phyloP scores from a whole-genome alignment of 2,113 vertebrate species.

The Proterorhinus semilunaris region DNA sequence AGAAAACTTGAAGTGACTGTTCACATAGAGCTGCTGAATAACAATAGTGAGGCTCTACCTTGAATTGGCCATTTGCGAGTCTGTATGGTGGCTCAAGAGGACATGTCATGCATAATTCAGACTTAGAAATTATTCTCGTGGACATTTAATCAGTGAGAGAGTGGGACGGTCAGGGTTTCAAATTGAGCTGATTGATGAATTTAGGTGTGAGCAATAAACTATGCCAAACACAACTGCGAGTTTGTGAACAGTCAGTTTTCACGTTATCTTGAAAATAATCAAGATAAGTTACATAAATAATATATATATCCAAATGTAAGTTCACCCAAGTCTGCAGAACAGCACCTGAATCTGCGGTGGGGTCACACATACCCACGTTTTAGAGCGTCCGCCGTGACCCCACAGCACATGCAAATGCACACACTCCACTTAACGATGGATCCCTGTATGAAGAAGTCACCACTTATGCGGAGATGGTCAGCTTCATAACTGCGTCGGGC shows the following conservation, averaged over 20 bases:
- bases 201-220: not conserved
- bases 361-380: not conserved
- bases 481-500: not conserved
- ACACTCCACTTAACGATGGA: slow-evolving; percentile 15
- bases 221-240: not conserved
- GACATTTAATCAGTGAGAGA: too few relatives aligned
- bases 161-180: too few relatives aligned
- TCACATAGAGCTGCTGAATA: not conserved
- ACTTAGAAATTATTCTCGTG: too few relatives aligned
- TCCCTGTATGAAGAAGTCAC: slow-evolving; percentile 12
- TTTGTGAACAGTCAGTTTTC: slow-evolving; percentile 5
- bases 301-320: slow-evolving; percentile 39
- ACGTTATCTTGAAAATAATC: slow-evolving; percentile 24
- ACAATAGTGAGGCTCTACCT: not conserved
- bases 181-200: too few relatives aligned
- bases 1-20: slow-evolving; percentile 16
- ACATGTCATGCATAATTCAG: too few relatives aligned
- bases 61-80: too few relatives aligned
- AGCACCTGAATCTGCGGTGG: slow-evolving; percentile 17
- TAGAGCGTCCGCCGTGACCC: slow-evolving; percentile 16
- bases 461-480: slow-evolving; percentile 23
- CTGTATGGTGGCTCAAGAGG: too few relatives aligned
- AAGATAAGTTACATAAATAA: slow-evolving; percentile 33
- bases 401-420: slow-evolving; percentile 33
- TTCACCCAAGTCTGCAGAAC: slow-evolving; percentile 33